A percentile compares a stretch with the other conserved stretches of the same genome.
These are phyloP conservation scores for Campopleginae sp. DNA, from an alignment of 2,888 invertebrate genomes.

Conservation along the genomic window DNA sequence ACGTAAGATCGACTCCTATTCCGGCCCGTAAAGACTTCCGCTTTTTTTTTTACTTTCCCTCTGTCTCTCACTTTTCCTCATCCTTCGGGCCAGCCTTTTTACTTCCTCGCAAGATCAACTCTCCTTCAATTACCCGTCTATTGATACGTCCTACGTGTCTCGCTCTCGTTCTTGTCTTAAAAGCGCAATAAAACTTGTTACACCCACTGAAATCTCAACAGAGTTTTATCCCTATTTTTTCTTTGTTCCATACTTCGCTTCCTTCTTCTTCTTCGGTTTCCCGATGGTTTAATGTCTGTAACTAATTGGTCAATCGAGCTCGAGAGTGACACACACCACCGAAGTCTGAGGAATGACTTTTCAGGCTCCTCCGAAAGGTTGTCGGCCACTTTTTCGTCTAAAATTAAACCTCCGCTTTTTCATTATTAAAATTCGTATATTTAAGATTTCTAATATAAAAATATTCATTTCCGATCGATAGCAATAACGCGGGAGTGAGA, in stretches of 20 bases:
- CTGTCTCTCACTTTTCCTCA: neutral
- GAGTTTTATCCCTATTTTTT: slow-evolving; percentile 26
- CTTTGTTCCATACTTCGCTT: slow-evolving; percentile 20
- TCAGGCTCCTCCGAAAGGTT: neutral
- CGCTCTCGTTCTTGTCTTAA: slow-evolving; percentile 53
- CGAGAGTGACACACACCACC: slow-evolving; percentile 43
- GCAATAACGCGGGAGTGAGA: neutral
- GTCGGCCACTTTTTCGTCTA: slow-evolving; percentile 21
- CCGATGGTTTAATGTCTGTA: slow-evolving; percentile 49
- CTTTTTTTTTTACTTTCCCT: slow-evolving; percentile 2
- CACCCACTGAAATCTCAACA: slow-evolving; percentile 30
- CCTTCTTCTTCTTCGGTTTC: slow-evolving; percentile 34
- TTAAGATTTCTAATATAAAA: neutral
- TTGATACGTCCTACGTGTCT: slow-evolving; percentile 58
- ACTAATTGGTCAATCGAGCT: slow-evolving; percentile 64
- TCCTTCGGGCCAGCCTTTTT: slow-evolving; percentile 22
- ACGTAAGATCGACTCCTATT: slow-evolving; percentile 69
- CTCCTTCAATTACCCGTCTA: slow-evolving; percentile 67
- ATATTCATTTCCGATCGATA: neutral
- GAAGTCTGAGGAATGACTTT: slow-evolving; percentile 23
- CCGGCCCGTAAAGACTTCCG: slow-evolving; percentile 69
- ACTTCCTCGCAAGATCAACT: slow-evolving; percentile 59
- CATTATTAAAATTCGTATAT: neutral
- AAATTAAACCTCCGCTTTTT: neutral
- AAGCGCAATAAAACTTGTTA: slow-evolving; percentile 59